phyloP scores from a whole-genome alignment of 2,113 vertebrate species.

The Petromus typicus region DNA sequence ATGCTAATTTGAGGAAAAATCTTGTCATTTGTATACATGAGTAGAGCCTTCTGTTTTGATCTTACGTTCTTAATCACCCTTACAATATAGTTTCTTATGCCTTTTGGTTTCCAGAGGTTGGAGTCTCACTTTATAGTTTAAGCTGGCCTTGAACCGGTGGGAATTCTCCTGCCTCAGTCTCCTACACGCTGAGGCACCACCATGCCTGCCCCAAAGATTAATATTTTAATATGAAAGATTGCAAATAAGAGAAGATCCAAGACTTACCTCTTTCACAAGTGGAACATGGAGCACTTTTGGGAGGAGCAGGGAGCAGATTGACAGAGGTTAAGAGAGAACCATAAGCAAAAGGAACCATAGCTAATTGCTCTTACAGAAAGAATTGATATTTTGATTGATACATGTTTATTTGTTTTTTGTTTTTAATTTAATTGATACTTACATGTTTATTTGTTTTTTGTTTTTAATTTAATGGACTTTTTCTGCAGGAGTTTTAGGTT shows the following conservation, averaged over 20 bases:
- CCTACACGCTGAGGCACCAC: not conserved
- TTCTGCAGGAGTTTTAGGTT: not conserved
- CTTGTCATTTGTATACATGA: not conserved
- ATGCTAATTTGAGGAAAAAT: conserved; percentile 19
- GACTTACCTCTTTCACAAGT: conserved; percentile 22
- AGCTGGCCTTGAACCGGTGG: not conserved
- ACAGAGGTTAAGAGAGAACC: not conserved
- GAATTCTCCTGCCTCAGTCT: not conserved
- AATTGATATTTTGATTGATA: not conserved
- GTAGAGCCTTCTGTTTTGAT: conserved; percentile 13
- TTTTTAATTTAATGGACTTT: not conserved
- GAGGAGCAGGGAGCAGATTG: not conserved
- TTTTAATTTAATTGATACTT: not conserved
- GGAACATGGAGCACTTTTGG: not conserved
- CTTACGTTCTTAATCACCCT: conserved; percentile 27
- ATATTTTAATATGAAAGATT: conserved; percentile 47
- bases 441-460: not conserved
- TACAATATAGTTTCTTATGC: not conserved
- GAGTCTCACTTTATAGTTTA: not conserved
- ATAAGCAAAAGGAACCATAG: conserved; percentile 37
- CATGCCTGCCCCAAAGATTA: not conserved
- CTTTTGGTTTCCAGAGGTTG: conserved; percentile 42
- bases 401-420: not conserved
- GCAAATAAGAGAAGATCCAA: conserved; percentile 41
- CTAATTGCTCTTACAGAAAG: not conserved